Base-by-base conservation (phyloP, 2,113 vertebrate genomes). In the Catagonus wagneri region DNA sequence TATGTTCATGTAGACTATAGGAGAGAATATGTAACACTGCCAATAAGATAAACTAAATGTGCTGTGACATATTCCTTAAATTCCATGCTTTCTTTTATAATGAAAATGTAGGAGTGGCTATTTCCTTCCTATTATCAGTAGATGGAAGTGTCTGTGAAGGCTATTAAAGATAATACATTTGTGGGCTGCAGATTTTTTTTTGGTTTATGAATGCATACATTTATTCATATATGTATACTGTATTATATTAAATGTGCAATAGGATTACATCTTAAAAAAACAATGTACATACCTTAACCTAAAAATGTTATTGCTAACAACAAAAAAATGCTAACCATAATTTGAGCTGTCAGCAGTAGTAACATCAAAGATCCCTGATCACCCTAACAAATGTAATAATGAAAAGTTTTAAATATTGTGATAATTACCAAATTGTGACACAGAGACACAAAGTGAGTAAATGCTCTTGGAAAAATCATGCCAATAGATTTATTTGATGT, bases 91-190 rank as follows among this genome's bases (percentile, higher is more conserved):
- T 90, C 23, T 66, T 90, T 96, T 61, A 69, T 72, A 69, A 36
- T 65, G 86, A 89, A 63, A 65, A 34, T 75, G 39, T 66, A 27
- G 80, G 19, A 80, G 7, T 79, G 25, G 7, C 19, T 80, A 71
- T 97, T 95, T 95, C 22, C n/a, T 84, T 94, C 1, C 8, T 85
- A 23, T 85, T 72, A 71, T 39, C 39, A 88, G 19, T 78, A 93
- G 66, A 58, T 32, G 7, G 2, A 80, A 89, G 1, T 78, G 4
- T 76, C n/a, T 52, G 22, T 7, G 27, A 72, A 90, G 39, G 10
- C 7, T 81, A 36, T 72, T 66, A 83, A 78, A 79, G n/a, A 4
- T 54, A 91, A 89, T 79, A 4, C 3, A 74, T 10, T 32, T 89
- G n/a, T n/a, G n/a, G n/a, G n/a, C n/a, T n/a, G n/a, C n/a, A n/a